Evolutionary conservation across 2,888 invertebrate genomes (phyloP), one percentile per base, ranked within the genome.

Genomic region (Disparrhopalites patrizii): DNA sequence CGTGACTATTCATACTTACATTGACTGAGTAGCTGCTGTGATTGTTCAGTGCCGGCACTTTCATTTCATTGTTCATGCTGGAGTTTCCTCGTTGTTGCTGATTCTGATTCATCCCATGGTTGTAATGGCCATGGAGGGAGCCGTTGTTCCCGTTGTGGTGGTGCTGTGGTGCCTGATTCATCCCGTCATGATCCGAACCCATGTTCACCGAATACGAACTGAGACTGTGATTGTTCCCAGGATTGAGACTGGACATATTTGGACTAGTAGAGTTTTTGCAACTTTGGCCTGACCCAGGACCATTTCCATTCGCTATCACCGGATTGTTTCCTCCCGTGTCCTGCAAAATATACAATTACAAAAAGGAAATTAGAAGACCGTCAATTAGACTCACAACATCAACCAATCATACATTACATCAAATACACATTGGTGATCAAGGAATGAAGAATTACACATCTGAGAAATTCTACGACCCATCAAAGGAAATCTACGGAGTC

Each of bases 191-290:
- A 38, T 52, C 62, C n/a, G 52, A 8, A 38, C 43, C 38, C 23
- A 65, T 20, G 30, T 33, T 40, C 52, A 67, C 27, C n/a, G 67
- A 38, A 40, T 57, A 67, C 23, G 67, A 63, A 40, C 43, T 66
- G 33, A 67, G 33, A 50, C 50, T 57, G 20, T 57, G 63, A 67
- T 63, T 63, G 57, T 57, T 67, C 40, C 62, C 54, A 23, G 58
- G 33, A 66, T 56, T 62, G 18, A 58, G 31, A 43, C 57, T 57
- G 65, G 65, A 47, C 47, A 58, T 40, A 58, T 65, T 65, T 50
- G 57, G 65, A 65, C 65, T 65, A 65, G 65, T 28, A 18, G 50
- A 20, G 47, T 56, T 25, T n/a, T n/a, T n/a, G 43, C 56, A 40
- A 30, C 54, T 36, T 54, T 28, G 51, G 27, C 38, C 56, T 56